phyloP scores from a whole-genome alignment of 2,797 vertebrate species.

The Atherinosoma microstoma region DNA sequence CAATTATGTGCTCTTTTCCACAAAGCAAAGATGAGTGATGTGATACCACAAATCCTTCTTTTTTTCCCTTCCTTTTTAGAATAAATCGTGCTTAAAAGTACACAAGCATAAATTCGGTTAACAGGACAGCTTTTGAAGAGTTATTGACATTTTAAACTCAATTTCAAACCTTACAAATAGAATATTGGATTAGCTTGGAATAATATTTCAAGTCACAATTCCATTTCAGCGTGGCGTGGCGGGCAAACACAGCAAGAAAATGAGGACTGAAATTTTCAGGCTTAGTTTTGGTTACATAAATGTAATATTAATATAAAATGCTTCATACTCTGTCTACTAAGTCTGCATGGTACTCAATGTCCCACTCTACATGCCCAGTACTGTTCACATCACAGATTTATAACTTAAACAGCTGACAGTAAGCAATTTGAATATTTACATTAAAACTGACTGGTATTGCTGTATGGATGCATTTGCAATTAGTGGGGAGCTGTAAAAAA shows the following conservation, averaged over 20 bases:
- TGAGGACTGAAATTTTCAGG: constrained; percentile 46
- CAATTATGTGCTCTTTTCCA: constrained; percentile 31
- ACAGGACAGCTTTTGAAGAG: constrained; percentile 68
- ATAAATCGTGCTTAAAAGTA: constrained; percentile 43
- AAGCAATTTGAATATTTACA: constrained; percentile 25
- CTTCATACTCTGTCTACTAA: constrained; percentile 48
- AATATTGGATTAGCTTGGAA: constrained; percentile 77
- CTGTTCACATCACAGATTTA: neutral
- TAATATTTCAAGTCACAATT: constrained; percentile 76
- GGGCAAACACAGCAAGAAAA: constrained; percentile 68
- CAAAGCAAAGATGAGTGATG: constrained; percentile 34
- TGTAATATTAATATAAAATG: constrained; percentile 57
- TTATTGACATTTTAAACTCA: constrained; percentile 81
- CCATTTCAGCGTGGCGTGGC: constrained; percentile 43
- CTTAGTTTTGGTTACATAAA: constrained; percentile 54
- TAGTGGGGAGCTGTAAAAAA: constrained; percentile 12
- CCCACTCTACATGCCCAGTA: constrained; percentile 50
- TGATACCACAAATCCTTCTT: constrained; percentile 33
- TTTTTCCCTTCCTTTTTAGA: constrained; percentile 16
- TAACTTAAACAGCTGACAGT: neutral
- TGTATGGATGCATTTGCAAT: neutral
- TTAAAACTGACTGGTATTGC: constrained; percentile 30
- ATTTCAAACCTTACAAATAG: constrained; percentile 74
- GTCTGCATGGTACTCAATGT: constrained; percentile 49
- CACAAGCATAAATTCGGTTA: constrained; percentile 56